These are phyloP conservation scores for Hyperoplus lanceolatus DNA, from an alignment of 2,797 vertebrate species.

Conservation along the genomic window DNA sequence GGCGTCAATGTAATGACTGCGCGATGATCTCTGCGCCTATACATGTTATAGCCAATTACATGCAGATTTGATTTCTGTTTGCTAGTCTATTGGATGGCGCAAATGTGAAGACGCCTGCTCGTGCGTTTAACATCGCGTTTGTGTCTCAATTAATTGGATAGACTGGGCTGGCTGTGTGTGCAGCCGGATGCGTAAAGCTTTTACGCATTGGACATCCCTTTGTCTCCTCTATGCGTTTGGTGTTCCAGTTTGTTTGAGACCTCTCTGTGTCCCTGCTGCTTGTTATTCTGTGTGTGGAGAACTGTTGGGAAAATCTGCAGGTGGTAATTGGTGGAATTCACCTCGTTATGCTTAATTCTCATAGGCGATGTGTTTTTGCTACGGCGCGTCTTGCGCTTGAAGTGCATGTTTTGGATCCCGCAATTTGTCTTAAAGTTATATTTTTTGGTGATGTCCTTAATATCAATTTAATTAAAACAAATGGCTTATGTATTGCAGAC, in stretches of 20 bases:
- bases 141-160: constrained; percentile 44
- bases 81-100: constrained; percentile 50
- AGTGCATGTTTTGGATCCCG: constrained; percentile 60
- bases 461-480: background rate
- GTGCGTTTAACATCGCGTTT: constrained; percentile 39
- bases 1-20: constrained; percentile 51
- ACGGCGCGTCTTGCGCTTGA: constrained; percentile 62
- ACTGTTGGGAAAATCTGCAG: constrained; percentile 65
- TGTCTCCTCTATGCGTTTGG: constrained; percentile 74
- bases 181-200: constrained; percentile 78
- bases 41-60: constrained; percentile 65
- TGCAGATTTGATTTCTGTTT: constrained; percentile 61
- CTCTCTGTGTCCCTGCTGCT: constrained; percentile 50
- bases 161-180: constrained; percentile 50
- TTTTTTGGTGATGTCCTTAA: constrained; percentile 3
- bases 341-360: constrained; percentile 67
- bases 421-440: constrained; percentile 66
- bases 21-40: constrained; percentile 48
- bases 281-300: constrained; percentile 40
- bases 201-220: constrained; percentile 82
- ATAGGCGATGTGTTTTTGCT: constrained; percentile 57
- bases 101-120: constrained; percentile 53
- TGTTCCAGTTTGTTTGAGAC: constrained; percentile 67
- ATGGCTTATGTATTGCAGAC: constrained; percentile 14
- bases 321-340: constrained; percentile 67